A percentile compares a stretch with the other conserved stretches of the same genome.
Conservation (phyloP, 2,797 vertebrate species). For the Rhinatrema bivittatum region DNA sequence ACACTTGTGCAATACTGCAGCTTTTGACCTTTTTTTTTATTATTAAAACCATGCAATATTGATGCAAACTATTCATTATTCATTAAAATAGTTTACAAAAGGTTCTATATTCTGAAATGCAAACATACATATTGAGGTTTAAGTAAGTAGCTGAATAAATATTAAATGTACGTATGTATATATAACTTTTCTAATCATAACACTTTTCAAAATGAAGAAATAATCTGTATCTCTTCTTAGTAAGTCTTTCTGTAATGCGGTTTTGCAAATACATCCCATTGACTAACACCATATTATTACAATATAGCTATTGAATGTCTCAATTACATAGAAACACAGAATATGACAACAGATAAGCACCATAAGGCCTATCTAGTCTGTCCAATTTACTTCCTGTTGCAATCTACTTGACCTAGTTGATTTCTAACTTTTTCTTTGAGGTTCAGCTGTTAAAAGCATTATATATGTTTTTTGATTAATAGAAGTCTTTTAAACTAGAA, state of each 20-base stretch:
- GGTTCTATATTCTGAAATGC: neutral
- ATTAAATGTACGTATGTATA: slow-evolving; percentile 30
- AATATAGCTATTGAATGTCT: too few relatives aligned
- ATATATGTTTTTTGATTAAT: too few relatives aligned
- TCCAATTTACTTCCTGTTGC: too few relatives aligned
- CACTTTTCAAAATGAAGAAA: slow-evolving; percentile 31
- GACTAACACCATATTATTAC: too few relatives aligned
- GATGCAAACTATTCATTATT: neutral
- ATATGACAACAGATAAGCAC: too few relatives aligned
- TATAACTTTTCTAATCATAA: slow-evolving; percentile 24
- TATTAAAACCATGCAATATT: neutral
- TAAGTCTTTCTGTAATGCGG: slow-evolving; percentile 27
- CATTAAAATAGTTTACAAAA: slow-evolving; percentile 13
- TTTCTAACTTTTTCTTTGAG: too few relatives aligned
- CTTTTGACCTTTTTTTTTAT: neutral
- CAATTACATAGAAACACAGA: too few relatives aligned
- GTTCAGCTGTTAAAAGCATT: too few relatives aligned
- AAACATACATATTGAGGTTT: neutral
- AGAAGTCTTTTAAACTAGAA: too few relatives aligned
- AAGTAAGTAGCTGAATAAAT: slow-evolving; percentile 21
- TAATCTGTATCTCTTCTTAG: slow-evolving; percentile 15
- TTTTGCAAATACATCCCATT: slow-evolving; percentile 25
- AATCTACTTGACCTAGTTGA: too few relatives aligned
- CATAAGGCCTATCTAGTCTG: too few relatives aligned
- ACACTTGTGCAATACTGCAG: too few relatives aligned